Evolutionary conservation across 2,888 invertebrate genomes (phyloP).

Genomic region (Nysson spinosus): DNA sequence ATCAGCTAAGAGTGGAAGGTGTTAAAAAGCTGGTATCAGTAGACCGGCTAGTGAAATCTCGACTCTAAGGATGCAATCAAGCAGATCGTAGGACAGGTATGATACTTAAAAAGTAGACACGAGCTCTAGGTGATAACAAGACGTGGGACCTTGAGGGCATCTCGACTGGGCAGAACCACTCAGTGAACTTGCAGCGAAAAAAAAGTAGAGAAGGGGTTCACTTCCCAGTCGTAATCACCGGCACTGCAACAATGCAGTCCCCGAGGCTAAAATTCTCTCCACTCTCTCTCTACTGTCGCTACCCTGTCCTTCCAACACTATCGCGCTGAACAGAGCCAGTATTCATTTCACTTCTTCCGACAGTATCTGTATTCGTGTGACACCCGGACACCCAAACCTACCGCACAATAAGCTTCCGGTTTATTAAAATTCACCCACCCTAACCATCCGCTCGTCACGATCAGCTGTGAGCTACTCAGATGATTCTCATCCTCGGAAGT

Average conservation of each 20-base stretch:
- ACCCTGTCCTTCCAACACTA: constrained; percentile 16
- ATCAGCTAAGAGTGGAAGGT: neutral
- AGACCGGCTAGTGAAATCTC: constrained; percentile 19
- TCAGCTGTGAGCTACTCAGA: constrained; percentile 29
- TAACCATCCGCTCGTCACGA: constrained; percentile 31
- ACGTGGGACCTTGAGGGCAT: constrained; percentile 47
- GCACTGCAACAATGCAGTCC: constrained; percentile 65
- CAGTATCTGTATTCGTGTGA: constrained; percentile 15
- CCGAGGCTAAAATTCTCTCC: constrained; percentile 41
- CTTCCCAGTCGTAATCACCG: constrained; percentile 65
- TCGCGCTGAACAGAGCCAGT: constrained; percentile 11
- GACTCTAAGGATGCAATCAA: constrained; percentile 47
- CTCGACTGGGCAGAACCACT: constrained; percentile 40
- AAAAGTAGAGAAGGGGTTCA: constrained; percentile 37
- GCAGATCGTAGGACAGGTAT: constrained; percentile 41
- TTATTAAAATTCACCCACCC: constrained; percentile 56
- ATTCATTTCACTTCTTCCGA: constrained; percentile 28
- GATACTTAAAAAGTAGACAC: constrained; percentile 43
- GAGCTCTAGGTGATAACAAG: constrained; percentile 48
- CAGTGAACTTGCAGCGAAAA: constrained; percentile 36
- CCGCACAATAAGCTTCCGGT: constrained; percentile 60
- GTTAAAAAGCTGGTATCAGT: constrained; percentile 3
- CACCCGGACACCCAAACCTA: constrained; percentile 36
- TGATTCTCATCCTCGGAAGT: constrained; percentile 7
- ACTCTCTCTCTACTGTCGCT: constrained; percentile 31